Conservation (phyloP, 2,797 vertebrate genomes). For the Synaphobranchus kaupii region DNA sequence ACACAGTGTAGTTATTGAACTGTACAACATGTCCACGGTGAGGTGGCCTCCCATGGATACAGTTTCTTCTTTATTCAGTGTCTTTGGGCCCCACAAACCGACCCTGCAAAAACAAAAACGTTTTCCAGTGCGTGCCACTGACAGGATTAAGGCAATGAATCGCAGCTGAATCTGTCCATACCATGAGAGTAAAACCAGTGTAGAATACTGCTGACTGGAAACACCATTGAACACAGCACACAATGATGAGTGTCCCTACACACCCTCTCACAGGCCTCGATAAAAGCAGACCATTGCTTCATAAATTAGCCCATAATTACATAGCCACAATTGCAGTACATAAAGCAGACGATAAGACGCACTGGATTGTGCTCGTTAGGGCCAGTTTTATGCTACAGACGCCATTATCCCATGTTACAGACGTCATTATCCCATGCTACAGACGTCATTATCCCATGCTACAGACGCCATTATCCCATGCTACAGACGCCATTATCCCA, state of each 20-base stretch:
- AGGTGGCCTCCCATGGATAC: not conserved
- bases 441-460: not conserved
- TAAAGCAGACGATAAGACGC: not conserved
- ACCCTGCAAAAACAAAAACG: constrained; percentile 9
- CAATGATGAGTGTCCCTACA: not conserved
- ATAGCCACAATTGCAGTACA: not conserved
- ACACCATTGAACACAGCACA: constrained; percentile 14
- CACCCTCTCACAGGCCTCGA: not conserved
- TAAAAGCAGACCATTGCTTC: not conserved
- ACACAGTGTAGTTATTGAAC: constrained; percentile 8
- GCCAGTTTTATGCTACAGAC: not conserved
- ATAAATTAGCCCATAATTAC: not conserved
- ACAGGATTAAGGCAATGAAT: constrained; percentile 44
- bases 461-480: not conserved
- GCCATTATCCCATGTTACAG: not conserved
- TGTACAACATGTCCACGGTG: constrained; percentile 14
- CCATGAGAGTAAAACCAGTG: constrained; percentile 29
- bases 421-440: too few species aligned
- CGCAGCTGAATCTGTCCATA: constrained; percentile 44
- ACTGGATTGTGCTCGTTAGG: not conserved
- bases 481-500: not conserved
- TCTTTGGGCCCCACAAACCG: not conserved
- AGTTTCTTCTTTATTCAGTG: constrained; percentile 11
- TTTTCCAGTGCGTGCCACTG: constrained; percentile 27
- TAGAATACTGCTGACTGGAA: constrained; percentile 25